A percentile compares a stretch with the other conserved stretches of the same genome.
Evolutionary conservation across 2,113 vertebrate species (phyloP).

Genomic region (Ardeotis arabs): DNA sequence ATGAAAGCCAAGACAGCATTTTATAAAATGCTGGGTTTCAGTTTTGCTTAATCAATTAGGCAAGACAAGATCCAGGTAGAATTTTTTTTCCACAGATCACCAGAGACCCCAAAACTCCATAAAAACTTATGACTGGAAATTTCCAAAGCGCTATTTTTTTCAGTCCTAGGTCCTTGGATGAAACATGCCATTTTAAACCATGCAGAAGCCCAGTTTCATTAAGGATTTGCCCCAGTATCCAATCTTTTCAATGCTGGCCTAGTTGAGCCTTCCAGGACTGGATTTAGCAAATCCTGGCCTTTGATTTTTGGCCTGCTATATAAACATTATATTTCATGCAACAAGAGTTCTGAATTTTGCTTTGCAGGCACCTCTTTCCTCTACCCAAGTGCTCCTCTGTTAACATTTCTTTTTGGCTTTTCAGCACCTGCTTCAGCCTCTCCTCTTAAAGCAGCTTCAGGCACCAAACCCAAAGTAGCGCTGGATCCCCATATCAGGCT

Average conservation of each 20-base stretch:
- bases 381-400: neutral
- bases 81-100: neutral
- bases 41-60: neutral
- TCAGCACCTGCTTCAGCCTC: slow-evolving; percentile 73
- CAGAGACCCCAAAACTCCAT: neutral
- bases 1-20: neutral
- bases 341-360: neutral
- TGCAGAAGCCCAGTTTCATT: neutral
- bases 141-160: neutral
- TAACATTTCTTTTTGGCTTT: neutral
- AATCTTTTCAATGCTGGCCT: neutral
- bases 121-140: neutral
- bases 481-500: slow-evolving; percentile 88
- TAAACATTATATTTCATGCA: neutral
- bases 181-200: neutral
- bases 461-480: slow-evolving; percentile 82
- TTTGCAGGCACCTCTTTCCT: neutral
- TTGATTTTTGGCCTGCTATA: neutral
- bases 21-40: neutral
- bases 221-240: neutral
- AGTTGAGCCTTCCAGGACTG: neutral
- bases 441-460: slow-evolving; percentile 63
- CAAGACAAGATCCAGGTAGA: neutral
- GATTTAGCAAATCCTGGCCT: neutral
- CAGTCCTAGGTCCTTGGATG: neutral